A percentile compares a stretch with the other conserved stretches of the same genome.
Evolutionary conservation across 2,888 invertebrate species (phyloP).

Genomic region (Abscondita cerata): DNA sequence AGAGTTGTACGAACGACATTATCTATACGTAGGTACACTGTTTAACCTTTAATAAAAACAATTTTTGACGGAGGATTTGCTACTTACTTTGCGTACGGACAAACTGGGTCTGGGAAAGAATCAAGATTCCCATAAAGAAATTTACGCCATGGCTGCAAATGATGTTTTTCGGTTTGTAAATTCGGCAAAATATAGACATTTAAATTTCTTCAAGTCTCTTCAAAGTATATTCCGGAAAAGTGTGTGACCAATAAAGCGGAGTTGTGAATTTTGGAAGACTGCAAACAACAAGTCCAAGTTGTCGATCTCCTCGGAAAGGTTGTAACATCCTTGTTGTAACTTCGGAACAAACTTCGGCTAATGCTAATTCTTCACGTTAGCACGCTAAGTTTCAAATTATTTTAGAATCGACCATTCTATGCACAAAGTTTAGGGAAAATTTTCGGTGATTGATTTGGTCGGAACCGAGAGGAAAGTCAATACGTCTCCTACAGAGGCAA

Average conservation of each 20-base stretch:
- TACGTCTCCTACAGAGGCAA: conserved; percentile 96
- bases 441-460: conserved; percentile 96
- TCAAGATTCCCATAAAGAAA: conserved; percentile 93
- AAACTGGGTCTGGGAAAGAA: conserved; percentile 98
- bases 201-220: conserved; percentile 97
- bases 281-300: conserved; percentile 96
- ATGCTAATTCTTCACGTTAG: conserved; percentile 72
- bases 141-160: conserved; percentile 90
- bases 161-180: conserved; percentile 90
- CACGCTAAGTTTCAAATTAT: conserved; percentile 97
- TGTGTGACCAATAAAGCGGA: conserved; percentile 95
- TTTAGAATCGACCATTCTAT: conserved; percentile 74
- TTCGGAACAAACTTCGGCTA: conserved; percentile 97
- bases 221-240: conserved; percentile 99
- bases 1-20: conserved; percentile 91
- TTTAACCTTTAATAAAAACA: conserved; percentile 95
- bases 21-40: conserved; percentile 98
- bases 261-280: conserved; percentile 94
- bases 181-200: conserved; percentile 80
- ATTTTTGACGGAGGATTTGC: conserved; percentile 99
- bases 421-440: conserved; percentile 93
- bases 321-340: conserved; percentile 93
- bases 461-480: conserved; percentile 99
- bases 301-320: conserved; percentile 94
- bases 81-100: conserved; percentile 99